Percentiles rank a stretch among this genome's conserved stretches.
These are phyloP conservation scores for Alfaro cultratus DNA, from an alignment of 2,797 vertebrate genomes.

Conservation along the genomic window DNA sequence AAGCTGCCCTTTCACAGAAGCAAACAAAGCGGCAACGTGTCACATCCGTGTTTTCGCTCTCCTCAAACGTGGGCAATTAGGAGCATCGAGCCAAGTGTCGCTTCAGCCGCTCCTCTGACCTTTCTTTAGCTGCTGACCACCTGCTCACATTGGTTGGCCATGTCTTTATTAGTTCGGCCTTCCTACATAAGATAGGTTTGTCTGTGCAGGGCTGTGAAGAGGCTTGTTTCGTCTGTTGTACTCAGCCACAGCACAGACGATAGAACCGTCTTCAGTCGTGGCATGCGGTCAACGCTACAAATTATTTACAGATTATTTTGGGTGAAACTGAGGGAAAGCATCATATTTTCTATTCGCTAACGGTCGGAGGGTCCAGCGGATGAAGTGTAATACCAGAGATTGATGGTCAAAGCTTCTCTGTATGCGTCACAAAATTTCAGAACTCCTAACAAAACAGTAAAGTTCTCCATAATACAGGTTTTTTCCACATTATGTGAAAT, in stretches of 20 bases:
- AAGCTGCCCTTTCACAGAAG: slow-evolving; percentile 20
- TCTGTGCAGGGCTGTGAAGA: not conserved
- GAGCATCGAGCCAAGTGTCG: slow-evolving; percentile 48
- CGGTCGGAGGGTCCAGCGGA: not conserved
- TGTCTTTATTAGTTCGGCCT: slow-evolving; percentile 54
- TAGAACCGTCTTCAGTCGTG: not conserved
- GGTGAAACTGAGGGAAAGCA: not conserved
- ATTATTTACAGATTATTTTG: not conserved
- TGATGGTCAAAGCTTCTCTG: not conserved
- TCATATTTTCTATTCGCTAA: not conserved
- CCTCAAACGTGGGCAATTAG: slow-evolving; percentile 62
- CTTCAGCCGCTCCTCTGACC: slow-evolving; percentile 62
- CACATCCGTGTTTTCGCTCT: slow-evolving; percentile 43
- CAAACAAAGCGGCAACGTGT: slow-evolving; percentile 38
- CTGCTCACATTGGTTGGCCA: slow-evolving; percentile 20
- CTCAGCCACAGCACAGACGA: not conserved
- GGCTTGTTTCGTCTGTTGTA: not conserved
- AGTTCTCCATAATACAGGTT: not conserved
- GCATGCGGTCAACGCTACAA: not conserved
- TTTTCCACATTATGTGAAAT: not conserved
- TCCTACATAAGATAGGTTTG: not conserved
- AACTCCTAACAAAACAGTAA: not conserved
- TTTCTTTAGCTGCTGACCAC: slow-evolving; percentile 36
- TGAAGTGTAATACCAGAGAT: not conserved
- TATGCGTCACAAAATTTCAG: not conserved